Evolutionary conservation across 2,113 vertebrate species (phyloP), one percentile per base, ranked within the genome.

Genomic region (Alosa alosa): DNA sequence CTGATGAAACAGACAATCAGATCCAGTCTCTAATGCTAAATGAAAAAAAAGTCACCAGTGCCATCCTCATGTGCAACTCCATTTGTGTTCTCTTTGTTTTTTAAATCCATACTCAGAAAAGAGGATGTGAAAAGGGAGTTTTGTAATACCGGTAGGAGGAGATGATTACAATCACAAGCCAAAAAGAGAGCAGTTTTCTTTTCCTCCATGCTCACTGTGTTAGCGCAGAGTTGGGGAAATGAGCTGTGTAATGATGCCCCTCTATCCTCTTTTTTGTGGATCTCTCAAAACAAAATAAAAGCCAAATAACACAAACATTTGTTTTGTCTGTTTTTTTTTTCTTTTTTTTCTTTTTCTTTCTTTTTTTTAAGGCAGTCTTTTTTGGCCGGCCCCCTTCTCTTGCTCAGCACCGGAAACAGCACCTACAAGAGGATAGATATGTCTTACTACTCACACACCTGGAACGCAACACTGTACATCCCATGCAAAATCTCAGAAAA

Each of bases 381-480:
- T 95, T 93, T 90, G 94, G 93, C 92, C 92, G 89, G 92, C 90
- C 91, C 90, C 90, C 90, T 91, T 93, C 93, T 93, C 92, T 91
- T 84, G 92, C 89, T 92, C 90, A 93, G 90, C 89, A 91, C 91
- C 92, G 90, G 94, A 89, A 87, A 92, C 93, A 92, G 90, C 95
- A 95, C 95, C 95, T 95, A 95, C 91, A 91, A 92, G 93, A 95
- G 94, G 94, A 95, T 93, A 95, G 91, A 95, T 90, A 95, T 92
- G 92, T 93, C 95, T 95, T 95, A 95, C 94, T 93, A 92, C 93
- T 95, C 93, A 95, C 87, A 92, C 64, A 90, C 91, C 64, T 91
- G 92, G 92, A 93, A 91, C 91, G 91, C 86, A 94, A 89, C 6
- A 72, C 64, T 72, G 64, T 83, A 94, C 93, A 94, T 91, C 90